These are phyloP conservation scores for Pyrocephalus nanus DNA, from an alignment of 2,797 vertebrate genomes.

Conservation along the genomic window DNA sequence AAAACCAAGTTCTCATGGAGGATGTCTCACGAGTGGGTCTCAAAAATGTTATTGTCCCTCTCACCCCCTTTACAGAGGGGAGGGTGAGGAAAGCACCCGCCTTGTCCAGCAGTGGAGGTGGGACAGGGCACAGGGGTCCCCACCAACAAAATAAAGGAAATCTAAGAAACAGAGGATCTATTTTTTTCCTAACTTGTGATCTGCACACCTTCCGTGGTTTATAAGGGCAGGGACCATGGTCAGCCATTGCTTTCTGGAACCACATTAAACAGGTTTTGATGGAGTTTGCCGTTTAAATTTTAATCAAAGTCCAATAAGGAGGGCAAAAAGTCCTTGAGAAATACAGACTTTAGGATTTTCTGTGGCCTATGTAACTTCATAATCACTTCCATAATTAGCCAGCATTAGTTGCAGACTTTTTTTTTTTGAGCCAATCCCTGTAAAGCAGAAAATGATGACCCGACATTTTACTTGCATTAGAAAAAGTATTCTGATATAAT, in stretches of 20 bases:
- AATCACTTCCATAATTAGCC: conserved; percentile 30
- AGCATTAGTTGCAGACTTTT: neutral
- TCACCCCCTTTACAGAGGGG: neutral
- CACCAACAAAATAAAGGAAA: neutral
- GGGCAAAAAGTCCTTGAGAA: conserved; percentile 17
- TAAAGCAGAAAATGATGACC: conserved; percentile 10
- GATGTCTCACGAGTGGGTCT: neutral
- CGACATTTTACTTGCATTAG: neutral
- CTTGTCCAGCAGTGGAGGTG: neutral
- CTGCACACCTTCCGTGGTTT: neutral
- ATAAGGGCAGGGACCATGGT: neutral
- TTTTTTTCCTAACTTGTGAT: neutral
- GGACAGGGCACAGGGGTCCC: neutral
- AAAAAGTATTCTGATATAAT: neutral
- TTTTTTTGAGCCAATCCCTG: neutral
- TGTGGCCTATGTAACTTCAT: neutral
- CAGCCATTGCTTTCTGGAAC: neutral
- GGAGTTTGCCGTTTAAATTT: conserved; percentile 1
- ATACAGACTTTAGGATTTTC: neutral
- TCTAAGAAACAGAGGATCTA: neutral
- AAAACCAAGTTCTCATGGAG: neutral
- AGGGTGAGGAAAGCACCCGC: neutral
- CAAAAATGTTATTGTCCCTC: neutral
- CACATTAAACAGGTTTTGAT: neutral
- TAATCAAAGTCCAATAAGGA: neutral